phyloP scores from a whole-genome alignment of 2,113 vertebrate genomes.

The Haemorhous mexicanus region DNA sequence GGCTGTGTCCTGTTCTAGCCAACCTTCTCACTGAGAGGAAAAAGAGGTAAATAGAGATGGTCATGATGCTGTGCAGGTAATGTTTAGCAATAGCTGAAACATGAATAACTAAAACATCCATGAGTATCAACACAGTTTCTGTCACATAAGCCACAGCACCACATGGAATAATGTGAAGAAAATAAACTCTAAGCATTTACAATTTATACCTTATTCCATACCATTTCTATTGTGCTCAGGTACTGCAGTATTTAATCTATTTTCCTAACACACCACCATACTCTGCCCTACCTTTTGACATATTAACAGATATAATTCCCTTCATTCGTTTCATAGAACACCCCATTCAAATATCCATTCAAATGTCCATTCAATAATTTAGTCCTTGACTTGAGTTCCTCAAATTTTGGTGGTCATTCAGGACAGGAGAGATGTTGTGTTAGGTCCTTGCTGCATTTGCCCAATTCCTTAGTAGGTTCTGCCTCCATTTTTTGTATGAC shows the following conservation, averaged over 20 bases:
- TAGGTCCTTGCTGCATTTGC: not conserved
- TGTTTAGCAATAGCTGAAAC: not conserved
- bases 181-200: not conserved
- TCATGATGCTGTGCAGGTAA: not conserved
- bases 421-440: not conserved
- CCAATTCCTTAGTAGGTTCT: not conserved
- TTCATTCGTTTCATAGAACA: not conserved
- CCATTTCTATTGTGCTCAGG: not conserved
- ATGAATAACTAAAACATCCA: not conserved
- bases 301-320: not conserved
- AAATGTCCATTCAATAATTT: not conserved
- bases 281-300: not conserved
- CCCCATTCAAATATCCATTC: not conserved
- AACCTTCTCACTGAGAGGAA: rapidly evolving
- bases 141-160: not conserved
- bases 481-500: not conserved
- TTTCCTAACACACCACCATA: not conserved
- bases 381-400: not conserved
- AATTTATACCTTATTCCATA: not conserved
- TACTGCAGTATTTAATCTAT: not conserved
- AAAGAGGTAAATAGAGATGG: not conserved
- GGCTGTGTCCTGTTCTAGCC: not conserved
- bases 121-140: not conserved
- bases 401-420: not conserved
- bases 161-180: not conserved